phyloP scores from a whole-genome alignment of 2,888 invertebrate genomes.

The Rotaria sp. region DNA sequence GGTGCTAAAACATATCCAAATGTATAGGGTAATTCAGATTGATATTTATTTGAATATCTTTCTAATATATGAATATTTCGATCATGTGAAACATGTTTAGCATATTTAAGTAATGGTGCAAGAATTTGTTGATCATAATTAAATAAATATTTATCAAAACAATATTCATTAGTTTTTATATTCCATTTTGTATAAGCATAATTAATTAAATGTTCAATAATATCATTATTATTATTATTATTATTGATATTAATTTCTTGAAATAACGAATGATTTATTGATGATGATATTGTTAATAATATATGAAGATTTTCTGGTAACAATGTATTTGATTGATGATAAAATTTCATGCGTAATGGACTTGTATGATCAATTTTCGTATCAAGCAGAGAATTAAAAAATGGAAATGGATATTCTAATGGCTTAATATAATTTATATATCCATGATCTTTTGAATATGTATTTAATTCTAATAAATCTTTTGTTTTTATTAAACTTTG shows the following conservation, averaged over 20 bases:
- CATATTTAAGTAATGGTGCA: constrained; percentile 8
- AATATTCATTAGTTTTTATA: neutral
- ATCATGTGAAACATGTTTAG: neutral
- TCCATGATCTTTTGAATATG: neutral
- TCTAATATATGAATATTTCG: neutral
- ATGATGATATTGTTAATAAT: neutral
- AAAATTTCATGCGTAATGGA: neutral
- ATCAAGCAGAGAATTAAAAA: neutral
- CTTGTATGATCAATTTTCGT: neutral
- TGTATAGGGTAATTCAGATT: constrained; percentile 18
- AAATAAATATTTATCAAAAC: neutral
- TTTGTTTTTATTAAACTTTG: neutral
- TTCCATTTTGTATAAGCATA: constrained; percentile 24
- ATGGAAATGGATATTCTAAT: constrained; percentile 27
- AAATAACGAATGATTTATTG: neutral
- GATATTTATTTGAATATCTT: neutral
- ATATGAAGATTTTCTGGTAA: constrained; percentile 8
- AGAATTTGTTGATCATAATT: constrained; percentile 14
- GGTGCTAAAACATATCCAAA: constrained; percentile 26
- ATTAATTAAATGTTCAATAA: neutral
- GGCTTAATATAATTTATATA: neutral
- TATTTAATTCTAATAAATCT: neutral
- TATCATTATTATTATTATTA: neutral
- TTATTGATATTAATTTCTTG: neutral
- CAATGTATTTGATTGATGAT: constrained; percentile 22